Base-by-base conservation (phyloP, 2,888 invertebrate species). In the Cecidostiba fungosa region DNA sequence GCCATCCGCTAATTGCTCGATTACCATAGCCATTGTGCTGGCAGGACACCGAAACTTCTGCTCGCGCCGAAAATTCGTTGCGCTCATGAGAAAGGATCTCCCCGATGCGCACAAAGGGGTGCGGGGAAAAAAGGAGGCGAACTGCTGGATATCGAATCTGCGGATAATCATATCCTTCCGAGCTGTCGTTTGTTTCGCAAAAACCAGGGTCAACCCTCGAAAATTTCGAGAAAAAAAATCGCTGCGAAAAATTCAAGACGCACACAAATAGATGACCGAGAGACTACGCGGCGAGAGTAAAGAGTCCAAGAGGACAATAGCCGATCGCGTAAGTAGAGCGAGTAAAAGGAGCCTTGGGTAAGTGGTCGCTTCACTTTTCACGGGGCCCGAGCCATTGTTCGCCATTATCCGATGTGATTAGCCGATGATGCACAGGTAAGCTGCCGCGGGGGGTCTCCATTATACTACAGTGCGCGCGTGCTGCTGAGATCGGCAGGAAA, bases 371-470 rank as follows among this genome's bases (percentile, higher is more conserved):
- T 92, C 91, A 92, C 92, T 92, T 93, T 92, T 92, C 92, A 92
- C 92, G 90, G 91, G 91, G 90, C 89, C 89, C 89, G 19, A 16
- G 16, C 86, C 89, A 92, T 92, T 93, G 92, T 93, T 91, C 90
- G 43, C 4, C 74, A 78, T 82, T 85, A 82, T 82, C 92, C 93
- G 91, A 91, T 91, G 91, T 92, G 93, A 93, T 93, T 93, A 93
- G 93, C 91, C 92, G 92, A 93, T 93, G 93, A 93, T 92, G 93
- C 93, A 66, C 66, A 93, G 93, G 93, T 92, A 93, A 93, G 92
- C 93, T 92, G 88, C 93, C 91, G 91, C 92, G 91, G 93, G 93
- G 92, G 93, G 93, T 92, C 92, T 91, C 90, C 89, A 91, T 93
- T 93, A 78, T 83, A 54, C 32, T 19, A 14, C 16, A 36, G 29